Percentiles rank a stretch among this genome's conserved stretches.
Conservation (phyloP, 2,113 vertebrate species). For the Actenoides hombroni region DNA sequence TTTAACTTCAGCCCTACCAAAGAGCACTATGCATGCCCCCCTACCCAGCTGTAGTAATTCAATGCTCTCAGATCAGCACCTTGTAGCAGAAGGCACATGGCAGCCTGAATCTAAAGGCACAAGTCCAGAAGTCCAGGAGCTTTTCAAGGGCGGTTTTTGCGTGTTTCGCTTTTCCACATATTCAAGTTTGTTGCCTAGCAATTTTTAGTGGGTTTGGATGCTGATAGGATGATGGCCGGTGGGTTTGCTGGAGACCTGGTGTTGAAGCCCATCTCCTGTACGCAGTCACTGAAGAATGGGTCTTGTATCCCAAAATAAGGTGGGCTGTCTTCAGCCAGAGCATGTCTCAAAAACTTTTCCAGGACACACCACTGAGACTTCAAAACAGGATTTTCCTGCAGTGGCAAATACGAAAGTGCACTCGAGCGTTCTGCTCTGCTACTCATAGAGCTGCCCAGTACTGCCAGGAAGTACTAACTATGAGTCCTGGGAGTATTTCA, state of each 20-base stretch:
- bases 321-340: neutral
- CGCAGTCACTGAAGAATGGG: no score
- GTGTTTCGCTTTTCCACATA: neutral
- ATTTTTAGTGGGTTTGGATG: neutral
- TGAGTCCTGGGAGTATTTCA: neutral
- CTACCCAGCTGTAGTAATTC: neutral
- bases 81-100: accelerated
- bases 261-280: neutral
- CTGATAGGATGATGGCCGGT: accelerated
- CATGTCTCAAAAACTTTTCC: neutral
- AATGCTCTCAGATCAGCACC: neutral
- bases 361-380: neutral
- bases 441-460: neutral
- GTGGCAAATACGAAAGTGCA: neutral
- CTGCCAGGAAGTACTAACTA: neutral
- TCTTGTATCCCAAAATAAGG: neutral
- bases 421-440: neutral
- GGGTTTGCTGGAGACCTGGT: neutral
- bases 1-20: neutral
- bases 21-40: accelerated
- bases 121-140: neutral
- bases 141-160: neutral
- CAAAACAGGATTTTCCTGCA: neutral
- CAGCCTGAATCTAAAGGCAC: neutral
- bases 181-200: neutral